A percentile compares a stretch with the other conserved stretches of the same genome.
Evolutionary conservation across 2,797 vertebrate genomes (phyloP).

Genomic region (Pseudomugil tenellus): DNA sequence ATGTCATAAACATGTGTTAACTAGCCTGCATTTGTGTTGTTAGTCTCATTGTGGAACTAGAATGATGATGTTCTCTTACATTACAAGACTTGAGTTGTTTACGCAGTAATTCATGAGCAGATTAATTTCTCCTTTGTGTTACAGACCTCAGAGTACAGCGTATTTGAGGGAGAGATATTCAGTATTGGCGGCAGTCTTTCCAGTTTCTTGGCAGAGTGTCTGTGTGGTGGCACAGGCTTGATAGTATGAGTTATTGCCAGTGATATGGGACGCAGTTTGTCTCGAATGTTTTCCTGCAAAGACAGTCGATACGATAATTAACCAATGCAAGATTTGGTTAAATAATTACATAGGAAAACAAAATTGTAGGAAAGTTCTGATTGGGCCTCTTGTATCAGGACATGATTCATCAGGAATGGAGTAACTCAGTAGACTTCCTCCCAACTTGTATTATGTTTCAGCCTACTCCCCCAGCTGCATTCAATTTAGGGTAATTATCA

Average conservation of each 20-base stretch:
- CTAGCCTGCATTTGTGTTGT: neutral
- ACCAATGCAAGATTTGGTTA: neutral
- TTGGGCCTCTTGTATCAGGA: neutral
- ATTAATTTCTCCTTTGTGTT: neutral
- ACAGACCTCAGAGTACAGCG: constrained; percentile 86
- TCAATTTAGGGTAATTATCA: neutral
- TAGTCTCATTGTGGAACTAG: neutral
- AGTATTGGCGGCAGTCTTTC: constrained; percentile 85
- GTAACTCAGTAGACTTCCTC: neutral
- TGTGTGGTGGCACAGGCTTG: constrained; percentile 74
- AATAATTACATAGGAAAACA: neutral
- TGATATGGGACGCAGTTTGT: constrained; percentile 91
- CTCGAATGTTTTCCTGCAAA: constrained; percentile 84
- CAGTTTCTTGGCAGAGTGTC: constrained; percentile 77
- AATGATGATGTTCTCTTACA: neutral
- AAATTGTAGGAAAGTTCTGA: neutral
- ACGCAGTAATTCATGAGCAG: neutral
- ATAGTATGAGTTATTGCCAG: constrained; percentile 88
- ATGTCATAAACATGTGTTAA: neutral
- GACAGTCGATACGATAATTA: constrained; percentile 1
- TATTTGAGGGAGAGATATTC: constrained; percentile 83
- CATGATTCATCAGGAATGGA: neutral
- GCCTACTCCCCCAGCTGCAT: neutral
- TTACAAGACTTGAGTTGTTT: constrained; percentile 15
- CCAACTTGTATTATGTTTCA: neutral